Evolutionary conservation across 2,797 vertebrate genomes (phyloP), one percentile per base, ranked within the genome.

Genomic region (Zalophus californianus): DNA sequence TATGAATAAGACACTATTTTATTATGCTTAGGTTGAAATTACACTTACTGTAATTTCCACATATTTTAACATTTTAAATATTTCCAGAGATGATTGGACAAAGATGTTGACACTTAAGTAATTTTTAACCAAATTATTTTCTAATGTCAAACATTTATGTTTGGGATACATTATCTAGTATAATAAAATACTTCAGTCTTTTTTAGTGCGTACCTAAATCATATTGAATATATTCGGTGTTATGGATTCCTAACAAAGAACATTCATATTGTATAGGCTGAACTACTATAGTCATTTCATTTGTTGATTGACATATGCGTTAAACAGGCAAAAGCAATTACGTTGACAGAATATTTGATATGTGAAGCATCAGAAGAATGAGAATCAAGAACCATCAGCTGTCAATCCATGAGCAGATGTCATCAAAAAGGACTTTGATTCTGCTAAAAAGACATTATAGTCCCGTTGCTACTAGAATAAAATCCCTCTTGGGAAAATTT

Each of bases 111-210:
- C 0, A 86, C 35, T 35, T 27, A 86, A 86, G 18, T 82, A 73
- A 72, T 93, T 66, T 75, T 75, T 87, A 54, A 41, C 4, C 38
- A 70, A 70, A 62, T 82, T 62, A 54, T 75, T 75, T 95, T 95
- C 38, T 54, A 12, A 68, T n/a, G 68, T 21, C 35, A 94, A 77
- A 84, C 38, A 41, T 21, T 78, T 87, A 78, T 16, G 13, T 48
- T 80, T 60, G 35, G 25, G 29, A 44, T 60, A 95, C 2, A 82
- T 20, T 21, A 82, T 4, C n/a, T 86, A 82, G 11, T 32, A 6
- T 70, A 16, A 12, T 7, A 82, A 83, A 38, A 84, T 52, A 32
- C 16, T 11, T 60, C 79, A 27, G 21, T 48, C 58, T 79, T 52
- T 58, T 66, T 66, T 66, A n/a, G 41, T 90, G 5, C 62, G 10